Conservation (phyloP, 2,113 vertebrate species). For the Athene cunicularia region DNA sequence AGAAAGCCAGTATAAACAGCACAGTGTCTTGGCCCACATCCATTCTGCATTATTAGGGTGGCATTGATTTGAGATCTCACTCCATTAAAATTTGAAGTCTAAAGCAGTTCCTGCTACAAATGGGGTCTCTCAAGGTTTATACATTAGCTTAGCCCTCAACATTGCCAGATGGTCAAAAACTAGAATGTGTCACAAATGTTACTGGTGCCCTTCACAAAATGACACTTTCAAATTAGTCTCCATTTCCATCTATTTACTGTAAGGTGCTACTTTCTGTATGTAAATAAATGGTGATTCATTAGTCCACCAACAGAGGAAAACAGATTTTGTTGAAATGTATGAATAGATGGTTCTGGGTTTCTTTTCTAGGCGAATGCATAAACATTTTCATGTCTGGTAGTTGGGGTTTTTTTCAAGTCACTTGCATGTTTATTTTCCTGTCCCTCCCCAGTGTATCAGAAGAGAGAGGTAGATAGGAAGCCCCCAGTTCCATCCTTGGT, state of each 20-base stretch:
- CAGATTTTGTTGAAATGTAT: background rate
- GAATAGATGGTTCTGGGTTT: background rate
- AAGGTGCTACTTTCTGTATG: background rate
- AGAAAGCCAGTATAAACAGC: constrained; percentile 32
- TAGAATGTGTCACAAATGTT: constrained; percentile 30
- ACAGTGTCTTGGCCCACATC: constrained; percentile 23
- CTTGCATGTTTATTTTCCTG: background rate
- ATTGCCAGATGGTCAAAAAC: constrained; percentile 66
- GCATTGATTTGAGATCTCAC: constrained; percentile 57
- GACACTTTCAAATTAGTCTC: constrained; percentile 27
- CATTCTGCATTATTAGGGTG: constrained; percentile 18
- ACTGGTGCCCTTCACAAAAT: constrained; percentile 30
- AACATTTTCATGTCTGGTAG: background rate
- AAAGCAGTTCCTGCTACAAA: constrained; percentile 45
- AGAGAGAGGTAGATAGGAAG: background rate
- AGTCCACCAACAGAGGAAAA: background rate
- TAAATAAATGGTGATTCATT: background rate
- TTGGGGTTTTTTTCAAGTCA: background rate
- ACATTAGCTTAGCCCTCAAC: constrained; percentile 41
- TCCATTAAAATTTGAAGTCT: constrained; percentile 53
- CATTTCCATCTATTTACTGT: background rate
- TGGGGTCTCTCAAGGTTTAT: constrained; percentile 48
- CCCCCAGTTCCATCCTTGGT: background rate
- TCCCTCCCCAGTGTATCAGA: background rate
- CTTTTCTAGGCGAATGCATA: background rate